Conservation (phyloP, 2,113 vertebrate genomes). For the Indicator maculatus region DNA sequence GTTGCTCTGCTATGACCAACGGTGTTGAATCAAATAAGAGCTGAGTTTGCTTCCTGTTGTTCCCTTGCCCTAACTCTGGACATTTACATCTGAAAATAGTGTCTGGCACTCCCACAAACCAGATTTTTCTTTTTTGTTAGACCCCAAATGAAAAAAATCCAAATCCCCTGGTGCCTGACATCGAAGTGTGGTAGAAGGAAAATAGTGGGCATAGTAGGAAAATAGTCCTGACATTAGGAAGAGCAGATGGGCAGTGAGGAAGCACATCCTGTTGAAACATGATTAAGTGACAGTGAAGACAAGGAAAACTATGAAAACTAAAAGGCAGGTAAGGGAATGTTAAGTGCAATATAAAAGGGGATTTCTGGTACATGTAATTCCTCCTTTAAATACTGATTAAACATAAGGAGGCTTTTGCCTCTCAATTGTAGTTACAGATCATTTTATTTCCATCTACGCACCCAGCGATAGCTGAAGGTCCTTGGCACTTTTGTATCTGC, state of each 20-base stretch:
- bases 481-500: neutral
- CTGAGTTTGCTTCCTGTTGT: accelerated
- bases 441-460: neutral
- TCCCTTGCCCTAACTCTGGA: neutral
- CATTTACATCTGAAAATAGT: neutral
- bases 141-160: neutral
- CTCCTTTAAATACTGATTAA: slow-evolving; percentile 30
- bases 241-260: neutral
- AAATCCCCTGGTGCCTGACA: neutral
- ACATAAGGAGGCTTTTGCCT: neutral
- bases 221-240: neutral
- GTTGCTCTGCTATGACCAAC: neutral
- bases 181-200: neutral
- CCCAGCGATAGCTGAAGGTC: neutral
- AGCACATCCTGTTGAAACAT: slow-evolving; percentile 21
- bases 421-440: neutral
- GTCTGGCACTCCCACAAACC: neutral
- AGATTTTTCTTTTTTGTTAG: neutral
- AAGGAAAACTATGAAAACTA: slow-evolving; percentile 18
- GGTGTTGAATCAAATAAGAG: neutral
- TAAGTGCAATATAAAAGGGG: neutral
- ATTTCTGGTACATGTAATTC: neutral
- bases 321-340: slow-evolving; percentile 1
- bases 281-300: slow-evolving; percentile 15
- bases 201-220: neutral